Conservation (phyloP, 2,113 vertebrate species). For the Grus americana region DNA sequence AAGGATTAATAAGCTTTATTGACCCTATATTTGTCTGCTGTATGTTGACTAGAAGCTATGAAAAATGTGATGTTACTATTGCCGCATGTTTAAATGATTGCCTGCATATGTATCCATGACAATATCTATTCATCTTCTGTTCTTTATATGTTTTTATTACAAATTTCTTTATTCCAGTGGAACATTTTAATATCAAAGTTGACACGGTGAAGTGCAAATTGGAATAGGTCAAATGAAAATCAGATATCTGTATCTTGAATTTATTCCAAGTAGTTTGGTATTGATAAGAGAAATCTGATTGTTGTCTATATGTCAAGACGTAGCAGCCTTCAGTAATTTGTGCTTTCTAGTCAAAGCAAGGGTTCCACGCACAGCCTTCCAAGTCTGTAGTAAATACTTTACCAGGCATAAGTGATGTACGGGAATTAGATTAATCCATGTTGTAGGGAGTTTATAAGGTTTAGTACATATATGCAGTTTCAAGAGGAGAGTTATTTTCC, state of each 20-base stretch:
- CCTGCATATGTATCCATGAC: slow-evolving; percentile 55
- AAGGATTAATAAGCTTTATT: slow-evolving; percentile 60
- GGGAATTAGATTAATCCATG: slow-evolving; percentile 36
- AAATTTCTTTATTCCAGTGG: slow-evolving; percentile 49
- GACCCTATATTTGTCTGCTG: slow-evolving; percentile 42
- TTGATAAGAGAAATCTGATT: slow-evolving; percentile 57
- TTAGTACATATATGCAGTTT: slow-evolving; percentile 43
- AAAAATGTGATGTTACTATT: slow-evolving; percentile 64
- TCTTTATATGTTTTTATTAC: slow-evolving; percentile 60
- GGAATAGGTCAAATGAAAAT: slow-evolving; percentile 52
- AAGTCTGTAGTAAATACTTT: slow-evolving; percentile 47
- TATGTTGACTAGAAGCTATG: slow-evolving; percentile 57
- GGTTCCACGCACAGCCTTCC: neutral
- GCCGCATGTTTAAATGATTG: slow-evolving; percentile 47
- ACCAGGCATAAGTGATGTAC: neutral
- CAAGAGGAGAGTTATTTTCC: slow-evolving; percentile 54
- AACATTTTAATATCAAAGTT: slow-evolving; percentile 61
- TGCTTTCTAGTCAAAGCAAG: slow-evolving; percentile 29
- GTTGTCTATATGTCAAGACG: neutral
- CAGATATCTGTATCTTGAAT: slow-evolving; percentile 33
- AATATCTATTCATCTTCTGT: slow-evolving; percentile 55
- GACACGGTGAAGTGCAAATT: slow-evolving; percentile 52
- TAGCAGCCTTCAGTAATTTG: slow-evolving; percentile 29
- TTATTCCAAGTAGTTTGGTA: slow-evolving; percentile 46
- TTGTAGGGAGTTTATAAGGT: slow-evolving; percentile 14